A percentile compares a stretch with the other conserved stretches of the same genome.
These are phyloP conservation scores for Lagocephalus sceleratus DNA, from an alignment of 2,797 vertebrate species.

Conservation along the genomic window DNA sequence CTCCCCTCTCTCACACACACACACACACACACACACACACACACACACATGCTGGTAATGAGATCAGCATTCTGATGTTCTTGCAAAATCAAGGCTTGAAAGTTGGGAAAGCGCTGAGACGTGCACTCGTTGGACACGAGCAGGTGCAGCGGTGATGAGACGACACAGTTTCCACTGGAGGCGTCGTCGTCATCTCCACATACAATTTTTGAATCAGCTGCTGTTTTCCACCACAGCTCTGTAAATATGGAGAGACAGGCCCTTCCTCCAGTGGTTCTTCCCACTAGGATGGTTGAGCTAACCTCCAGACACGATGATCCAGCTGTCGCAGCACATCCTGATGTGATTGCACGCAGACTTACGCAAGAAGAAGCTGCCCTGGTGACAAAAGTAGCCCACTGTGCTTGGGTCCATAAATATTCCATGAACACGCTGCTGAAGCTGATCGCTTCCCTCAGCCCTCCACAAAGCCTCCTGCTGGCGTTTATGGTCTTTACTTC, in stretches of 20 bases:
- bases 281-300: slow-evolving; percentile 7
- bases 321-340: slow-evolving; percentile 38
- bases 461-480: slow-evolving; percentile 4
- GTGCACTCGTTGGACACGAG: slow-evolving; percentile 20
- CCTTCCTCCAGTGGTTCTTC: not conserved
- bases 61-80: slow-evolving; percentile 48
- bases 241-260: too few relatives aligned
- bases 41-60: slow-evolving; percentile 30
- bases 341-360: slow-evolving; percentile 37
- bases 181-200: slow-evolving; percentile 11
- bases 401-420: slow-evolving; percentile 33
- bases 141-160: slow-evolving; percentile 41
- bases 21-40: slow-evolving; percentile 7
- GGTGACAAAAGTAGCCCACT: slow-evolving; percentile 33
- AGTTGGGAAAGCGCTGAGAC: slow-evolving; percentile 2
- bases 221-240: slow-evolving; percentile 1
- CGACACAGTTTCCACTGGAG: slow-evolving; percentile 33
- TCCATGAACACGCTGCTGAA: slow-evolving; percentile 3
- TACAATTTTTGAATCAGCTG: slow-evolving; percentile 35
- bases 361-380: slow-evolving; percentile 40
- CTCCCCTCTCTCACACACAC: too few relatives aligned
- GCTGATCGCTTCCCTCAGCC: slow-evolving; percentile 11
- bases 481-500: slow-evolving; percentile 13
- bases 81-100: slow-evolving; percentile 27
- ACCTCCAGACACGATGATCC: slow-evolving; percentile 35